phyloP scores from a whole-genome alignment of 2,113 vertebrate genomes.

The Mus pahari region DNA sequence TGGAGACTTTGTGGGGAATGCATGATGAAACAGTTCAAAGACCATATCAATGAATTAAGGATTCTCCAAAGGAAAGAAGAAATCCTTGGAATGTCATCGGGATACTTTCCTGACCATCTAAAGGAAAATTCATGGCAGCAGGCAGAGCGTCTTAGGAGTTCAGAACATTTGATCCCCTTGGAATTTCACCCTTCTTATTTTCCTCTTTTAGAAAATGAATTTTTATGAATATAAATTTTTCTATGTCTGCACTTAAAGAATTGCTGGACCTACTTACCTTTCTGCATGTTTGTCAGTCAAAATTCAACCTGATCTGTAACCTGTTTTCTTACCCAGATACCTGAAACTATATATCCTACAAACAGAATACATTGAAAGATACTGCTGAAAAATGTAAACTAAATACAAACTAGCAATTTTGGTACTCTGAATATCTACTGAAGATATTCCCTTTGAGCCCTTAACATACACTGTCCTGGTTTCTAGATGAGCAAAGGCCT shows the following conservation, averaged over 20 bases:
- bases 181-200: slow-evolving; percentile 1
- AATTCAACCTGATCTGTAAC: neutral
- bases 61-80: neutral
- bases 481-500: neutral
- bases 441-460: neutral
- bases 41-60: slow-evolving; percentile 23
- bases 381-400: neutral
- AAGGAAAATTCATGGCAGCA: neutral
- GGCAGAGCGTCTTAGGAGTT: neutral
- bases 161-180: neutral
- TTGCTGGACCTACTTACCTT: neutral
- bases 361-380: neutral
- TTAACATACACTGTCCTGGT: neutral
- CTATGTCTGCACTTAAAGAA: neutral
- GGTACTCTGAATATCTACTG: neutral
- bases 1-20: neutral
- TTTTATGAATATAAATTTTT: neutral
- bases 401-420: neutral
- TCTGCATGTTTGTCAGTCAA: neutral
- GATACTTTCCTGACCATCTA: neutral
- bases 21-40: slow-evolving; percentile 3
- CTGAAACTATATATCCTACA: neutral
- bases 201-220: slow-evolving; percentile 10
- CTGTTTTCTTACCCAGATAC: neutral
- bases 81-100: slow-evolving; percentile 26